Base-by-base conservation (phyloP, 2,113 vertebrate genomes). In the Rhinichthys klamathensis region DNA sequence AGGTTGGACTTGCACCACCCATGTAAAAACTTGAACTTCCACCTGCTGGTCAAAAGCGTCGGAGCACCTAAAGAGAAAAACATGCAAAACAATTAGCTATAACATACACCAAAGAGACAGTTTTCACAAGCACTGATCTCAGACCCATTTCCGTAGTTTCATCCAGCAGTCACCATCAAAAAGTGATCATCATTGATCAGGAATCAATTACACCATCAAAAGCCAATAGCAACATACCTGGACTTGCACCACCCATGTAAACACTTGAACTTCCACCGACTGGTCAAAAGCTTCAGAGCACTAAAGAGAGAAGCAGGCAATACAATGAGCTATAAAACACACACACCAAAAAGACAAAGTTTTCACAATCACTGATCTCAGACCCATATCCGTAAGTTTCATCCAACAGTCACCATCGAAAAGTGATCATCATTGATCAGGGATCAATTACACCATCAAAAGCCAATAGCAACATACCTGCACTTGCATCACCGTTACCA, bases 381-480 rank as follows among this genome's bases (percentile, higher is more conserved):
- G 80, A 16, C 80, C 96, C 96, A 97, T 97, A 97, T 97, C 96
- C 96, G 95, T 94, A 93, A 91, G 93, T 78, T 90, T 97, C 96
- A 97, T 96, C 95, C 96, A 95, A 3, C 93, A 93, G 96, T 96
- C 96, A 91, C 89, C 85, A 84, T 75, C 87, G 72, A 90, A 80
- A 54, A 2, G 70, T 63, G 18, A 2, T 97, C 96, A 96, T 97
- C 96, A 92, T 86, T 0, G 94, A 95, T 94, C 96, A 95, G 92
- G 30, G 35, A 38, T 54, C 16, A 30, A 7, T 18, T 25, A 25
- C 41, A 15, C 12, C 0, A 49, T 44, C 23, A 49, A 9, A 49
- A 51, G 27, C 7, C 0, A 2, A 54, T 2, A 21, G 7, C 0
- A 75, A 83, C 76, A 21, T 46, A 86, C 87, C 85, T 84, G 23